Conservation (phyloP, 92 coral and sea anemone species). For the Bergia sp. region DNA sequence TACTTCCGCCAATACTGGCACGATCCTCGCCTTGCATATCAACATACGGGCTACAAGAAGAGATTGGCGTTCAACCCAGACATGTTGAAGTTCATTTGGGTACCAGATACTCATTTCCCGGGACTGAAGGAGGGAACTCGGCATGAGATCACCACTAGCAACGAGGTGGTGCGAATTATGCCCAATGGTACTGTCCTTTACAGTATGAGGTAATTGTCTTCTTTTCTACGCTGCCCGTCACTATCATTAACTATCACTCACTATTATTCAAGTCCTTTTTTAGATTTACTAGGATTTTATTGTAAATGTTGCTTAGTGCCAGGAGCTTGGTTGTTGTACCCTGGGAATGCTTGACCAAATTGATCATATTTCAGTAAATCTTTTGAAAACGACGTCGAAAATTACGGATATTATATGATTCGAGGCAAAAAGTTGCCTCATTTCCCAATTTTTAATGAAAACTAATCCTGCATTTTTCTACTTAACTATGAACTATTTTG, state of each 20-base stretch:
- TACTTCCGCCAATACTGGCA: slow-evolving; percentile 94
- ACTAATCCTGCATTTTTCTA: no score
- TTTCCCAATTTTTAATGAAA: no score
- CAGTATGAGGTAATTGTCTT: slow-evolving; percentile 78
- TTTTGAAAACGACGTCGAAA: no score
- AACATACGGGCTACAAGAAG: slow-evolving; percentile 67
- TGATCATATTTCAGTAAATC: no score
- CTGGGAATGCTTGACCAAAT: no score
- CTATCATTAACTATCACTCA: not conserved
- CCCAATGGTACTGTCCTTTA: slow-evolving; percentile 84
- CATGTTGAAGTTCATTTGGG: slow-evolving; percentile 84
- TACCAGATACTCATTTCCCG: slow-evolving; percentile 90
- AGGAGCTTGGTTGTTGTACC: no score
- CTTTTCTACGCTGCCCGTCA: not conserved
- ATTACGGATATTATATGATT: no score
- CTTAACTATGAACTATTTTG: no score
- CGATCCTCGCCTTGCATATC: slow-evolving; percentile 74
- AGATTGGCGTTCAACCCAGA: slow-evolving; percentile 86
- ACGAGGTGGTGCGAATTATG: slow-evolving; percentile 81
- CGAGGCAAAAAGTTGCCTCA: no score
- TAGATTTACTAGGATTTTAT: no score
- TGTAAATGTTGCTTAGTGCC: no score
- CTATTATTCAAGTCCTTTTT: no score
- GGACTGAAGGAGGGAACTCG: slow-evolving; percentile 79
- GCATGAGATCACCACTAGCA: slow-evolving; percentile 76